Conservation (phyloP, 1,140 invertebrate species). For the Bombus waltoni region DNA sequence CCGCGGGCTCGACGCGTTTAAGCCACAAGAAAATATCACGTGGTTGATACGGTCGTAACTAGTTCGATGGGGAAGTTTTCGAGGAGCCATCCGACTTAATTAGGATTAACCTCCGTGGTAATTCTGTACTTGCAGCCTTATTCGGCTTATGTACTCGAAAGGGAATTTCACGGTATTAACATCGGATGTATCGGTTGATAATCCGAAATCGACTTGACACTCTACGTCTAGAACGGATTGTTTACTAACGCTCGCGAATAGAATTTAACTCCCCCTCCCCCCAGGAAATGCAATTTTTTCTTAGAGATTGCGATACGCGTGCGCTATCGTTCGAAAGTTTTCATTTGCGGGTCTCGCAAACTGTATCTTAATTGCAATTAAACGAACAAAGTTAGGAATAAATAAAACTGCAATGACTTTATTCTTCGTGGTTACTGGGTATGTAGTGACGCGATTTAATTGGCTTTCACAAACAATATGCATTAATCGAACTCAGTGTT, state of each 20-base stretch:
- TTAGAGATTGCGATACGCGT: too few relatives aligned
- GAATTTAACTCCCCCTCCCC: not conserved
- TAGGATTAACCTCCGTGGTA: slow-evolving; percentile 6
- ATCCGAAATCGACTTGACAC: slow-evolving; percentile 1
- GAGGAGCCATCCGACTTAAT: slow-evolving; percentile 5
- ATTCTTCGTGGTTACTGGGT: too few relatives aligned
- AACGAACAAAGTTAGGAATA: too few relatives aligned
- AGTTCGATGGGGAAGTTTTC: slow-evolving; percentile 1
- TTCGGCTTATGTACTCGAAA: slow-evolving; percentile 2
- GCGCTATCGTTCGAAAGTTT: too few relatives aligned
- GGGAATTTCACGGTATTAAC: slow-evolving; percentile 27
- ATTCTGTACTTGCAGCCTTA: slow-evolving; percentile 7
- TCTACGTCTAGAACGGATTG: not conserved
- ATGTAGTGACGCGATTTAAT: too few relatives aligned
- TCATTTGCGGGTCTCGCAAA: too few relatives aligned
- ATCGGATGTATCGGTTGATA: not conserved
- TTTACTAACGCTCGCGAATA: not conserved
- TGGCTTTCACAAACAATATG: too few relatives aligned
- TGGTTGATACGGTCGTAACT: not conserved
- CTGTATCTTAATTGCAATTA: not conserved
- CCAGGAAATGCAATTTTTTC: not conserved
- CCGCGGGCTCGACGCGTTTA: not conserved
- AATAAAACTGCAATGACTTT: too few relatives aligned
- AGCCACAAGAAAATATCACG: not conserved
- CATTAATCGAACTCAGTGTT: too few relatives aligned